Percentiles rank a stretch among this genome's conserved stretches.
Evolutionary conservation across 1,140 invertebrate genomes (phyloP).

Genomic region (Tetranychus cinnabarinus): DNA sequence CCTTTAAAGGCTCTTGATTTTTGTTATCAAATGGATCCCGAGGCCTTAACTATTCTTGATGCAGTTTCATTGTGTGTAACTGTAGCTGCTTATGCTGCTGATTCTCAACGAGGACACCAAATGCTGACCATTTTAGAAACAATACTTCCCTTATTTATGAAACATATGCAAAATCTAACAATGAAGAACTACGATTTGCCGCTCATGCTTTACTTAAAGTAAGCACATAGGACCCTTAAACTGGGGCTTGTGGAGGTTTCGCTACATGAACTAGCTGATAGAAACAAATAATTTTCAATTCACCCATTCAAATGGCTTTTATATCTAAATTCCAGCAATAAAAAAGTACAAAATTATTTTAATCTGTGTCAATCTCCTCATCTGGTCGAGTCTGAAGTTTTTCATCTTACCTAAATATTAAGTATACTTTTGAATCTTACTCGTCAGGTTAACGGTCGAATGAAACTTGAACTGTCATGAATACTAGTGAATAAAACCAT

Average conservation of each 20-base stretch:
- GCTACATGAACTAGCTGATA: slow-evolving; percentile 49
- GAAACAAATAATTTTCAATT: too few relatives aligned
- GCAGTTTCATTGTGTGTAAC: slow-evolving; percentile 86
- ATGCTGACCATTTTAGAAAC: slow-evolving; percentile 94
- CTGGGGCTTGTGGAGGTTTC: slow-evolving; percentile 78
- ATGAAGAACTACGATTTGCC: slow-evolving; percentile 69
- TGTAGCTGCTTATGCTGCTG: slow-evolving; percentile 88
- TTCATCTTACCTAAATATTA: too few relatives aligned
- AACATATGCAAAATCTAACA: slow-evolving; percentile 68
- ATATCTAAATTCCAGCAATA: too few relatives aligned
- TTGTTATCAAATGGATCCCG: slow-evolving; percentile 84
- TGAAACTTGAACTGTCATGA: too few relatives aligned
- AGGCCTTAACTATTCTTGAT: slow-evolving; percentile 76
- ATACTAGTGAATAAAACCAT: too few relatives aligned
- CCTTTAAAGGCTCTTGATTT: slow-evolving; percentile 89
- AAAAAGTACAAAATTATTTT: too few relatives aligned
- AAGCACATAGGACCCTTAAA: slow-evolving; percentile 83
- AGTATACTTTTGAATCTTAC: too few relatives aligned
- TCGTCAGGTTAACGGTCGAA: too few relatives aligned
- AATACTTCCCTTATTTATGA: slow-evolving; percentile 75
- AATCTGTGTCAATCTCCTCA: too few relatives aligned
- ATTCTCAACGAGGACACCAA: slow-evolving; percentile 81
- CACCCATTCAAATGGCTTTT: too few relatives aligned
- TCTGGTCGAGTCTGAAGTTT: too few relatives aligned
- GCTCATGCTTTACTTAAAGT: slow-evolving; percentile 88